Evolutionary conservation across 92 coral and sea anemone genomes (phyloP).

Genomic region (Bergia puertoricense): DNA sequence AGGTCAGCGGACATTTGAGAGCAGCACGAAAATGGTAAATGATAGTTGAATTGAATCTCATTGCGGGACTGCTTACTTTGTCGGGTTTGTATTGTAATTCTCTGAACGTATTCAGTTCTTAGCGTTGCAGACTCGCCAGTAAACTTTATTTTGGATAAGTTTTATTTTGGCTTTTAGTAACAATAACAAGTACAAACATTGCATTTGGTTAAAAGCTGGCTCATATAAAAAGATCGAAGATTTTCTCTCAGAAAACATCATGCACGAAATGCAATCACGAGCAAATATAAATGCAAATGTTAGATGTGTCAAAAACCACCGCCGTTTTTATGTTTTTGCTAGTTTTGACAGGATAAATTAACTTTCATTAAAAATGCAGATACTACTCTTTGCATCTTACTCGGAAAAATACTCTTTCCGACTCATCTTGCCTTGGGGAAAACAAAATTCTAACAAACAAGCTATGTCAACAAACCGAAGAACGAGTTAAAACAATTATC

Average conservation of each 20-base stretch:
- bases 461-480: not conserved
- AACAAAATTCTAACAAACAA: not conserved
- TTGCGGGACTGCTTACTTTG: too few relatives aligned
- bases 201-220: not conserved
- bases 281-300: not conserved
- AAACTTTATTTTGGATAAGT: not conserved
- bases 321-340: not conserved
- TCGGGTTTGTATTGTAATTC: too few relatives aligned
- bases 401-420: not conserved
- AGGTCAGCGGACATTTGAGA: not conserved
- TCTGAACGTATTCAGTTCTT: not conserved
- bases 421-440: not conserved
- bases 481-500: not conserved
- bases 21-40: not conserved
- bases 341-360: slow-evolving; percentile 8
- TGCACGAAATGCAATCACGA: not conserved
- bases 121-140: not conserved
- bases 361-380: slow-evolving; percentile 11
- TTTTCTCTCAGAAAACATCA: not conserved
- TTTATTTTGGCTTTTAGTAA: not conserved
- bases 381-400: not conserved
- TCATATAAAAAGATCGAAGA: too few relatives aligned
- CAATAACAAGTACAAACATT: not conserved
- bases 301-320: not conserved
- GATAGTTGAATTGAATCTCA: not conserved